Percentiles rank a stretch among this genome's conserved stretches.
These are phyloP conservation scores for Listronotus oregonensis DNA, from an alignment of 1,140 invertebrate species.

Conservation along the genomic window DNA sequence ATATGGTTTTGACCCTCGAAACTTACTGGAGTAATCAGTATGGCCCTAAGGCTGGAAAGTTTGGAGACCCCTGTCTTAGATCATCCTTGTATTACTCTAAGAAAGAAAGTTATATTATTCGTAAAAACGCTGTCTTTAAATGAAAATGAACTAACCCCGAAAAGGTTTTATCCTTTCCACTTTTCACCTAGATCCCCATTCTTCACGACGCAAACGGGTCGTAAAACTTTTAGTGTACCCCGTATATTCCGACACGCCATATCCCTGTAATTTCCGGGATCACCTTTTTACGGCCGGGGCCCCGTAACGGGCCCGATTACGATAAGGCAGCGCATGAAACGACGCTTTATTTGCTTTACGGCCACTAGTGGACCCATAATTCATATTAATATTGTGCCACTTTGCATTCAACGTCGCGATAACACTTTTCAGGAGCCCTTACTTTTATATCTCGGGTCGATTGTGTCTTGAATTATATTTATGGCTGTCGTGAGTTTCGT, in stretches of 20 bases:
- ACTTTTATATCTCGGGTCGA: conserved; percentile 26
- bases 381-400: conserved; percentile 43
- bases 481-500: background rate
- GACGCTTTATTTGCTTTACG: conserved; percentile 46
- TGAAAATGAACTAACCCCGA: too few relatives aligned
- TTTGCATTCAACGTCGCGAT: conserved; percentile 34
- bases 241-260: conserved; percentile 1
- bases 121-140: too few relatives aligned
- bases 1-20: too few relatives aligned
- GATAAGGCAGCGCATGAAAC: conserved; percentile 37
- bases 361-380: conserved; percentile 24
- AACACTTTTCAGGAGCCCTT: conserved; percentile 32
- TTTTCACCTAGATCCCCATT: too few relatives aligned
- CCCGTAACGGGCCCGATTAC: conserved; percentile 22
- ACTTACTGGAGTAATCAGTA: too few relatives aligned
- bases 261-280: conserved; percentile 33
- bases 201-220: too few relatives aligned
- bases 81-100: too few relatives aligned
- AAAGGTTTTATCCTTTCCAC: too few relatives aligned
- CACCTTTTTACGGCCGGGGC: conserved; percentile 27
- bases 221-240: too few relatives aligned
- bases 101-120: too few relatives aligned
- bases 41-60: too few relatives aligned
- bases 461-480: background rate
- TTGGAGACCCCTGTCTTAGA: too few relatives aligned